A percentile compares a stretch with the other conserved stretches of the same genome.
These are phyloP conservation scores for Hylyphantes graminicola DNA, from an alignment of 1,140 invertebrate species.

Conservation along the genomic window DNA sequence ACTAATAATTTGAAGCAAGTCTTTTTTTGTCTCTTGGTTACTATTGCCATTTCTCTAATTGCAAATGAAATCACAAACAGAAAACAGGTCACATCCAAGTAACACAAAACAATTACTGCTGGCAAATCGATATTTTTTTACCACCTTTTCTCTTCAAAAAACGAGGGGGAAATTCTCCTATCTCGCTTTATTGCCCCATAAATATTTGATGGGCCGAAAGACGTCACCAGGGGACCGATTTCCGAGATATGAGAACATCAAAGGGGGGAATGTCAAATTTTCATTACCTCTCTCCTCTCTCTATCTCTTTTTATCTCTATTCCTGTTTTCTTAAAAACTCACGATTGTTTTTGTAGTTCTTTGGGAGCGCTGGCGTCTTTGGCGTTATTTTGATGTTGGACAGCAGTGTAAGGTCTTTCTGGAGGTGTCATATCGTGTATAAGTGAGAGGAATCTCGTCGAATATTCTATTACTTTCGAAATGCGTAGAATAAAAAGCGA, in stretches of 20 bases:
- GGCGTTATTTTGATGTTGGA: no score
- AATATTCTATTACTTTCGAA: no score
- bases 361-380: neutral
- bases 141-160: neutral
- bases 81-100: neutral
- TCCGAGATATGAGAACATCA: slow-evolving; percentile 30
- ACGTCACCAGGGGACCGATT: slow-evolving; percentile 37
- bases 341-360: neutral
- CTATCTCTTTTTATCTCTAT: neutral
- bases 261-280: slow-evolving; percentile 21
- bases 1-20: no score
- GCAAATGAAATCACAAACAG: neutral
- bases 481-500: no score
- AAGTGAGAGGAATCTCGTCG: no score
- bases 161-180: neutral
- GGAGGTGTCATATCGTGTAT: no score
- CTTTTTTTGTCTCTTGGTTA: no score
- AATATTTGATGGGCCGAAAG: slow-evolving; percentile 37
- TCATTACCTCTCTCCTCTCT: slow-evolving; percentile 6
- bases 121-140: neutral
- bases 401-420: no score
- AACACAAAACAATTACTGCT: neutral
- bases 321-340: neutral
- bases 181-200: slow-evolving; percentile 26
- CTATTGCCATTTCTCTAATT: neutral